Conservation (phyloP, 2,888 invertebrate genomes). For the Aphrophora alni region DNA sequence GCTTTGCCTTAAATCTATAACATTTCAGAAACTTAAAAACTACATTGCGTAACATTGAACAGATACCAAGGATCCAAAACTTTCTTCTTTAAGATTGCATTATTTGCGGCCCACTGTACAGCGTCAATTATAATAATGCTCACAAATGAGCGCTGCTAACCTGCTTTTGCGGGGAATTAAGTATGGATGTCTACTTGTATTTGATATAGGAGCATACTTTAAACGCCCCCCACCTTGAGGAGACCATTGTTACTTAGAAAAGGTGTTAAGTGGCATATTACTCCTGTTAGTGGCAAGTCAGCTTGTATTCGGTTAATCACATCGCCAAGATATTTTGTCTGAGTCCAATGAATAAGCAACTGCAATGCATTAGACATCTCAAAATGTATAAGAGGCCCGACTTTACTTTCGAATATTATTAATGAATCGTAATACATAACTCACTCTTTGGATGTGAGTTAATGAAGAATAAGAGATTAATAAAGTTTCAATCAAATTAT, state of each 20-base stretch:
- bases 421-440: constrained; percentile 14
- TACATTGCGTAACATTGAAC: background rate
- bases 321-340: background rate
- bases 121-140: background rate
- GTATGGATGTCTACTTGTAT: background rate
- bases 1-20: constrained; percentile 13
- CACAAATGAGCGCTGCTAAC: background rate
- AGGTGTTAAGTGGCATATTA: background rate
- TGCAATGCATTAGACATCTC: background rate
- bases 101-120: background rate
- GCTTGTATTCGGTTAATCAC: too few relatives aligned
- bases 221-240: constrained; percentile 7
- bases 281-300: too few relatives aligned
- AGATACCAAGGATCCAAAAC: constrained; percentile 6
- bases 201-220: background rate
- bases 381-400: background rate
- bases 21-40: constrained; percentile 4
- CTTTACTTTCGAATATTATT: background rate
- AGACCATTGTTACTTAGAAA: background rate
- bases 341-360: background rate
- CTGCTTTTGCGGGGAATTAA: background rate
- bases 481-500: background rate
- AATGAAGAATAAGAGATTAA: background rate
- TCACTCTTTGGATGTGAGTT: background rate
- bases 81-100: background rate